These are phyloP conservation scores for Leucania comma DNA, from an alignment of 2,888 invertebrate genomes.

Conservation along the genomic window DNA sequence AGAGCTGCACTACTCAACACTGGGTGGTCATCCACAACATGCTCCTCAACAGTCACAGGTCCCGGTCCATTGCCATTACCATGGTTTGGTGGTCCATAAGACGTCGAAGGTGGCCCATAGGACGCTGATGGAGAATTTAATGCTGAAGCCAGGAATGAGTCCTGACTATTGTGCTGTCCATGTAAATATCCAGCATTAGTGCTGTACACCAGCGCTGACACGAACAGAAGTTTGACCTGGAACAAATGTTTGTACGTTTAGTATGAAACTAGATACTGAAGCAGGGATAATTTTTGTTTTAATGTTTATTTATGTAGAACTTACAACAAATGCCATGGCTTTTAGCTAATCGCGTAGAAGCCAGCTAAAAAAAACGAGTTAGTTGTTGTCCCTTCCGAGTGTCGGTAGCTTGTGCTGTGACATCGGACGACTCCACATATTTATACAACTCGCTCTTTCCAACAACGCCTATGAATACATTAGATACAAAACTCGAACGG, in stretches of 20 bases:
- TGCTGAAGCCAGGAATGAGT: slow-evolving; percentile 82
- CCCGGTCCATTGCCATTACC: slow-evolving; percentile 33
- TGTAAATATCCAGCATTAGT: slow-evolving; percentile 78
- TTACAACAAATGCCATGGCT: slow-evolving; percentile 90
- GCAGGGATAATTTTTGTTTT: slow-evolving; percentile 10
- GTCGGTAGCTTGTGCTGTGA: slow-evolving; percentile 83
- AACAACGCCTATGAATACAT: slow-evolving; percentile 82
- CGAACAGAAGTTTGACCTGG: slow-evolving; percentile 83
- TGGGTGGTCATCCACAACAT: slow-evolving; percentile 63
- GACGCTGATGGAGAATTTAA: slow-evolving; percentile 81
- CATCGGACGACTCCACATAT: slow-evolving; percentile 81
- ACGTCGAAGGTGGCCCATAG: slow-evolving; percentile 80
- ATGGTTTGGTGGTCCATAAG: slow-evolving; percentile 79
- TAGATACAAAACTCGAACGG: slow-evolving; percentile 73
- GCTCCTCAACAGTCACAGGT: slow-evolving; percentile 55
- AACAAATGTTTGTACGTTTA: slow-evolving; percentile 69
- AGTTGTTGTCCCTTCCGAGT: slow-evolving; percentile 86
- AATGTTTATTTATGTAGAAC: slow-evolving; percentile 67
- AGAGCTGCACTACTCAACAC: slow-evolving; percentile 53
- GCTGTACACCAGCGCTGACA: slow-evolving; percentile 81
- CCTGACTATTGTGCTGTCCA: slow-evolving; percentile 75
- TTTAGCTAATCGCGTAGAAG: slow-evolving; percentile 88
- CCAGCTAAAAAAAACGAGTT: slow-evolving; percentile 78
- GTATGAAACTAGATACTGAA: slow-evolving; percentile 4
- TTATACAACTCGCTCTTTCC: slow-evolving; percentile 85